Base-by-base conservation (phyloP, 1,140 invertebrate species). In the Aphidius gifuensis region DNA sequence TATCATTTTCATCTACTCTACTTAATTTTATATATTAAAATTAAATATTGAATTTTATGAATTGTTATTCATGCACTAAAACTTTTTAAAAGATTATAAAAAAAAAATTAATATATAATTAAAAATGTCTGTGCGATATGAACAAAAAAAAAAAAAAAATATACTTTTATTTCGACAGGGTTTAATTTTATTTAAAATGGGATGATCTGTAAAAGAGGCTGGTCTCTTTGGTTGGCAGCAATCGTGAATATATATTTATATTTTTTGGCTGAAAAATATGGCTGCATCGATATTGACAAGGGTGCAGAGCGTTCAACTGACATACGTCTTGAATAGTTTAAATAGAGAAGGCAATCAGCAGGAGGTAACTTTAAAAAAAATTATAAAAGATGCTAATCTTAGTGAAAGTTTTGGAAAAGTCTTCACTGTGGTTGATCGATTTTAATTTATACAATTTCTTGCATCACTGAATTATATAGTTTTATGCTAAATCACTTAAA, bases 241-340 rank as follows among this genome's bases (percentile, higher is more conserved):
- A 8, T 59, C 44, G 42, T 61, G 9, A 21, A 42, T 60, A 44
- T 60, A 60, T 45, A 54, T 58, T 51, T 7, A 45, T 58, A 56
- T 58, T 46, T 42, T 50, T 48, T 23, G 11, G 42, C 11, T 55
- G 5, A 44, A 11, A 32, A 32, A 61, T 58, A 68, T 72, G 66
- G 71, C 67, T 78, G 73, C 70, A 80, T 80, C 78, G 76, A 78
- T 80, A 80, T 80, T 80, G 79, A 80, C 79, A 76, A 79, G 76
- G 79, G 79, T 80, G 74, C 75, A 66, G 67, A 68, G 59, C 62
- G 64, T 70, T 68, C 72, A 71, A 74, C 71, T 69, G 70, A 53
- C 50, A 49, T 46, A 43, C 39, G 40, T 61, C 23, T 32, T 32
- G 23, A 32, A 32, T 32, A 32, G 23, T 32, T 32, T 32, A 32